phyloP scores from a whole-genome alignment of 2,888 invertebrate species.

The Aproaerema taeniolella region DNA sequence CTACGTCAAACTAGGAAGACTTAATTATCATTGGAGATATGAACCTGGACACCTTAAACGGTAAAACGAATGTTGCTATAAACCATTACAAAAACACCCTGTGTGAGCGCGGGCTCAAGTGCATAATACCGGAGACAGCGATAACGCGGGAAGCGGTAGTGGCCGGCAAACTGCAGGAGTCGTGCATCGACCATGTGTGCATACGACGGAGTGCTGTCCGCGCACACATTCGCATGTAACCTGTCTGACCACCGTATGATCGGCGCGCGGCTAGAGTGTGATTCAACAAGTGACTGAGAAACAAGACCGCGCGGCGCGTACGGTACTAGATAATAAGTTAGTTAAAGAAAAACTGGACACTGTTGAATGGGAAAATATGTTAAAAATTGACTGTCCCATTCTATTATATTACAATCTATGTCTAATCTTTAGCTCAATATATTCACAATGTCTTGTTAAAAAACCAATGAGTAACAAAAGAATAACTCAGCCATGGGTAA shows the following conservation, averaged over 20 bases:
- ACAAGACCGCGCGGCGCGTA: neutral
- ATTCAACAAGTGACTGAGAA: neutral
- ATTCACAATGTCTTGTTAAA: neutral
- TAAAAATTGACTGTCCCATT: neutral
- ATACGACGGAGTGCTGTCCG: neutral
- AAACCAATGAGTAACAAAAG: neutral
- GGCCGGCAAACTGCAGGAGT: neutral
- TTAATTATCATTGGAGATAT: constrained; percentile 1
- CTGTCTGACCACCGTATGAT: neutral
- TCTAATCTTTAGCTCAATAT: neutral
- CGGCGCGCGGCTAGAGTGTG: neutral
- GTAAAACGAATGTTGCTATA: neutral
- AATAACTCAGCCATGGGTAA: constrained; percentile 5
- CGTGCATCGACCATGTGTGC: constrained; percentile 7
- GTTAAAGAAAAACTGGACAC: neutral
- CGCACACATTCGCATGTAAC: neutral
- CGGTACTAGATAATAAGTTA: neutral
- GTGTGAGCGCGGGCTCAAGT: constrained; percentile 1
- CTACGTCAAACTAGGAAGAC: neutral
- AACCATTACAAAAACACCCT: neutral
- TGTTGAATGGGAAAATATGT: neutral
- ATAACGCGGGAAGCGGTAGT: constrained; percentile 3
- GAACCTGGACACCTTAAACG: neutral
- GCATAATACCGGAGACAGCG: neutral
- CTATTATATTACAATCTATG: neutral